A percentile compares a stretch with the other conserved stretches of the same genome.
Conservation (phyloP, 2,797 vertebrate genomes). For the Pantherophis vulpinus region DNA sequence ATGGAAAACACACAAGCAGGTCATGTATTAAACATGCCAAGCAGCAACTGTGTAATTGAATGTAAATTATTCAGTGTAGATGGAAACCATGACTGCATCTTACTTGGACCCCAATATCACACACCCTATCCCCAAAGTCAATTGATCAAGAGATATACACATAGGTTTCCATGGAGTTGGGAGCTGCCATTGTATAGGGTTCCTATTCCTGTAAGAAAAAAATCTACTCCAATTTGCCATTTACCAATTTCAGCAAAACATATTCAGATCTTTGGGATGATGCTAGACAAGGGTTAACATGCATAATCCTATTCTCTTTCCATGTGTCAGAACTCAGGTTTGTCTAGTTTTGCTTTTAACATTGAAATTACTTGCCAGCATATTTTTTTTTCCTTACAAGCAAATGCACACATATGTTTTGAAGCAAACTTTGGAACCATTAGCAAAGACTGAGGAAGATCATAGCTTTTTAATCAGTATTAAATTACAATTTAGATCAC, state of each 20-base stretch:
- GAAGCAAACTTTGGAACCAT: background rate
- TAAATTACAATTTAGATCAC: background rate
- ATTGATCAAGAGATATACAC: background rate
- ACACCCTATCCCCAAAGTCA: background rate
- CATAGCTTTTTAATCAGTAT: background rate
- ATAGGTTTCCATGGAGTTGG: background rate
- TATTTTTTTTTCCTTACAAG: background rate
- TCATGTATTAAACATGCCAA: background rate
- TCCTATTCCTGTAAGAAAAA: background rate
- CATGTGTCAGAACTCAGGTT: background rate
- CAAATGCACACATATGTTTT: background rate
- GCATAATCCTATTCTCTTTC: background rate
- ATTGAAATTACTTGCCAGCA: background rate
- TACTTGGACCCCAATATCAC: background rate
- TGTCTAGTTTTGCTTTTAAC: background rate
- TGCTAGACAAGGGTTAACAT: background rate
- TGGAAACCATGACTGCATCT: background rate
- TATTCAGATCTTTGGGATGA: background rate
- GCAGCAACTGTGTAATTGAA: background rate
- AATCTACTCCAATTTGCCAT: background rate
- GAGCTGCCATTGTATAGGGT: no score
- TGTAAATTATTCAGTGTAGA: background rate
- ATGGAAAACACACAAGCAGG: background rate
- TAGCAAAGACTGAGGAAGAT: background rate
- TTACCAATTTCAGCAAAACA: no score